Percentiles rank a stretch among this genome's conserved stretches.
Conservation (phyloP, 2,888 invertebrate species). For the Thereva unica region DNA sequence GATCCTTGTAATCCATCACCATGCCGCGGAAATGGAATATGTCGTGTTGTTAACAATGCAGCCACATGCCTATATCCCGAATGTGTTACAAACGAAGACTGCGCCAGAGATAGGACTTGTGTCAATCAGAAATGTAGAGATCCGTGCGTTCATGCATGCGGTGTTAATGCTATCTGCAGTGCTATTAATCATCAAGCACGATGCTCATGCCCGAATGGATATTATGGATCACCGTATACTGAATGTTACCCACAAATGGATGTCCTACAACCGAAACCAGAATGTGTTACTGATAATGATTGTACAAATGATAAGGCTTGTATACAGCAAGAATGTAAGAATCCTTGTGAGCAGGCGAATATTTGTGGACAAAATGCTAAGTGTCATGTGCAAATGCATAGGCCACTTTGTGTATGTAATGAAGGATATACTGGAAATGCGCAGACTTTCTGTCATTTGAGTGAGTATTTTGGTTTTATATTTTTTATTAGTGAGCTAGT, state of each 20-base stretch:
- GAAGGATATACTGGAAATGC: conserved; percentile 85
- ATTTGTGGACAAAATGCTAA: conserved; percentile 79
- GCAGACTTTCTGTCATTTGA: conserved; percentile 74
- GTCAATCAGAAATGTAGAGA: conserved; percentile 82
- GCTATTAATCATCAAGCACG: conserved; percentile 79
- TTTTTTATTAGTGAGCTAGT: conserved; percentile 3
- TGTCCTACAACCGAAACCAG: conserved; percentile 66
- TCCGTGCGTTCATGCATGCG: conserved; percentile 82
- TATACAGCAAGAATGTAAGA: conserved; percentile 71
- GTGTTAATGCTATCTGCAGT: conserved; percentile 80
- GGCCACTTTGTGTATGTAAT: conserved; percentile 80
- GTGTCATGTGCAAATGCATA: conserved; percentile 76
- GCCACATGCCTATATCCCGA: conserved; percentile 83
- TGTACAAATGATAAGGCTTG: conserved; percentile 85
- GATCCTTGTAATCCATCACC: conserved; percentile 87
- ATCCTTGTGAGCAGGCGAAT: conserved; percentile 71
- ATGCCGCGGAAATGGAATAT: conserved; percentile 81
- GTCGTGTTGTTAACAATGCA: conserved; percentile 69
- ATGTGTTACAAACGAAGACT: conserved; percentile 87
- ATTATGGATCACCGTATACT: conserved; percentile 76
- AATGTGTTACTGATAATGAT: conserved; percentile 76
- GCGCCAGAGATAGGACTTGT: conserved; percentile 79
- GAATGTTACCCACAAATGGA: conserved; percentile 66
- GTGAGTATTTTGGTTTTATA: conserved; percentile 59
- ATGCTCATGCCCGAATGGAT: conserved; percentile 80